These are phyloP conservation scores for Bombyx mandarina DNA, from an alignment of 1,140 invertebrate species.

Conservation along the genomic window DNA sequence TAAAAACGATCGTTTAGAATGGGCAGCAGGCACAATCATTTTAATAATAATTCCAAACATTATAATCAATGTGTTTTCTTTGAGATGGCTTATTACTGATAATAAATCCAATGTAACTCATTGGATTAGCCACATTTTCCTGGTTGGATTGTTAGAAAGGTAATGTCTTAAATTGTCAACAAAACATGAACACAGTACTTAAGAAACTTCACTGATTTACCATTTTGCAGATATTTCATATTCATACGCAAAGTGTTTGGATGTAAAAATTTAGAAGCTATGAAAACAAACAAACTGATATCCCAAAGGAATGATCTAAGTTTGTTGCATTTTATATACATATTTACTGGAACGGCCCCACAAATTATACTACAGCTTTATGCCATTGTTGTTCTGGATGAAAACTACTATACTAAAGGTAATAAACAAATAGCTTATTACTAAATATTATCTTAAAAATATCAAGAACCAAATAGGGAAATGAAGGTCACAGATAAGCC, in stretches of 20 bases:
- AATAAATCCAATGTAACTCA: constrained; percentile 38
- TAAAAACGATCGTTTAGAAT: constrained; percentile 49
- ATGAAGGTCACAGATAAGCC: no score
- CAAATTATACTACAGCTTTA: constrained; percentile 62
- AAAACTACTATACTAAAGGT: constrained; percentile 63
- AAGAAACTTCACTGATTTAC: constrained; percentile 2
- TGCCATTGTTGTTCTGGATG: constrained; percentile 50
- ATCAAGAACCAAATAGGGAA: not conserved
- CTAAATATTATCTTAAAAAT: not conserved
- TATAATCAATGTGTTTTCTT: constrained; percentile 57
- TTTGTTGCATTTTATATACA: constrained; percentile 57
- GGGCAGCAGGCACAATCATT: constrained; percentile 46
- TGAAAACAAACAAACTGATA: constrained; percentile 47
- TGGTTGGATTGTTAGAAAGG: constrained; percentile 58
- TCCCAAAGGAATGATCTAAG: constrained; percentile 58
- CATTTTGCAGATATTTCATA: constrained; percentile 42
- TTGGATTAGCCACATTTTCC: constrained; percentile 52
- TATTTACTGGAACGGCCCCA: constrained; percentile 59
- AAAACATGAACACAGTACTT: no score
- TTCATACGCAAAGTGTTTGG: constrained; percentile 56
- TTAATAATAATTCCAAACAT: constrained; percentile 56
- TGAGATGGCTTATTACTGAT: constrained; percentile 55
- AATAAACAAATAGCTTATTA: constrained; percentile 5
- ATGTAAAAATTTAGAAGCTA: constrained; percentile 53
- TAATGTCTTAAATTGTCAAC: constrained; percentile 11